Base-by-base conservation (phyloP, 2,888 invertebrate species). In the Dryadula phaetusa region DNA sequence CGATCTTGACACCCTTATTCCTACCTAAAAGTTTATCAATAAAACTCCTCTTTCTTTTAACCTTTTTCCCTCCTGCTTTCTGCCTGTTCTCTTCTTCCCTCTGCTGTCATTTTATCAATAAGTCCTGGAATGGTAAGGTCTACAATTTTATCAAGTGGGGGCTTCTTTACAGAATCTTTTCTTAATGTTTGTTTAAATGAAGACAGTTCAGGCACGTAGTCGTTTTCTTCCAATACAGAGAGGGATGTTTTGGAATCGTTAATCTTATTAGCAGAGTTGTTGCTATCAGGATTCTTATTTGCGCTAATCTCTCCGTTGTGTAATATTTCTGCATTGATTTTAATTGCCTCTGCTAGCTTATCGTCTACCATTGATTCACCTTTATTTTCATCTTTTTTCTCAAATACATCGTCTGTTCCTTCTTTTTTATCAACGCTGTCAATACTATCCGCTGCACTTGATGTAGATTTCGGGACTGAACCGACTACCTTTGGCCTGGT, bases 41-140 rank as follows among this genome's bases (percentile, higher is more conserved):
- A 77, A 92, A 92, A 83, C 92, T 92, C 70, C 92, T 81, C 86
- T 91, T 92, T 78, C 91, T 82, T 76, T 92, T 92, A 7, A 92
- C 86, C 77, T 92, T 92, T 72, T 85, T 90, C 20, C 79, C 77
- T 53, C 78, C 79, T 66, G 82, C 84, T 65, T 79, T 82, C 66
- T 85, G 80, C 64, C 76, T 84, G 72, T 87, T 75, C 67, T 80
- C 81, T 8, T 90, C 88, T 16, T n/a, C 79, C 90, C 67, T 92
- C 90, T 3, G 74, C 78, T 44, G 83, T 86, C 80, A 92, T 92
- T 75, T 90, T 91, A 63, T 90, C 80, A 77, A 92, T 79, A 74
- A 92, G 80, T 61, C 78, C 86, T 78, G 92, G 92, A 79, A 92
- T 89, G 76, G 81, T 85, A 74, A 90, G 76, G 74, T 92, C 92